Base-by-base conservation (phyloP, 2,888 invertebrate genomes). In the Rhodophaea formosa region DNA sequence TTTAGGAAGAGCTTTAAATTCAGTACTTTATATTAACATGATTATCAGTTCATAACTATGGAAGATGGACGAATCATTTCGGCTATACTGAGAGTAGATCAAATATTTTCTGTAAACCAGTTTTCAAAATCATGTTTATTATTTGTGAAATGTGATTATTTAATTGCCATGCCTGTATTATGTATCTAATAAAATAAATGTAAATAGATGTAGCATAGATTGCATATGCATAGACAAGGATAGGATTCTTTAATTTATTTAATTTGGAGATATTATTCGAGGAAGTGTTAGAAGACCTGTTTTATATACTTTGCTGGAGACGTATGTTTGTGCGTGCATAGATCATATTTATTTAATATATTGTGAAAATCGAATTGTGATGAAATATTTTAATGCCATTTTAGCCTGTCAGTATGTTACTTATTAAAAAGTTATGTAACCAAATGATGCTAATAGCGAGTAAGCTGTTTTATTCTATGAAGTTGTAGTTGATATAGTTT, bases 371-470 rank as follows among this genome's bases (percentile, higher is more conserved):
- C 70, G 77, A 75, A 84, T 80, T 88, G 86, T 88, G 87, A 88
- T 89, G 84, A 84, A 80, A 80, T 86, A 82, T 84, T 84, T 84
- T 84, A 88, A 88, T 87, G 88, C 88, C 88, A 88, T 88, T 88
- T 83, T 86, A 88, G 82, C 80, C 82, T 84, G 75, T 85, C 83
- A 84, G 77, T 85, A 82, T 82, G 83, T 84, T 86, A 86, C 80
- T 84, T 82, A 84, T 81, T 75, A 77, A 77, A 77, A 82, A 77
- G 75, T 82, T 88, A 82, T 88, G 79, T 90, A 90, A 90, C 90
- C 89, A 88, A 91, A 90, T 86, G 84, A 89, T 84, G 87, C 88
- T 88, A 86, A 81, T 85, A 86, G 82, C 57, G 70, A 70, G 67
- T 89, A 88, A 87, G 84, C 82, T 82, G 85, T 88, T 88, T 86